A percentile compares a stretch with the other conserved stretches of the same genome.
phyloP scores from a whole-genome alignment of 2,113 vertebrate species.

The Gasterosteus nipponicus region DNA sequence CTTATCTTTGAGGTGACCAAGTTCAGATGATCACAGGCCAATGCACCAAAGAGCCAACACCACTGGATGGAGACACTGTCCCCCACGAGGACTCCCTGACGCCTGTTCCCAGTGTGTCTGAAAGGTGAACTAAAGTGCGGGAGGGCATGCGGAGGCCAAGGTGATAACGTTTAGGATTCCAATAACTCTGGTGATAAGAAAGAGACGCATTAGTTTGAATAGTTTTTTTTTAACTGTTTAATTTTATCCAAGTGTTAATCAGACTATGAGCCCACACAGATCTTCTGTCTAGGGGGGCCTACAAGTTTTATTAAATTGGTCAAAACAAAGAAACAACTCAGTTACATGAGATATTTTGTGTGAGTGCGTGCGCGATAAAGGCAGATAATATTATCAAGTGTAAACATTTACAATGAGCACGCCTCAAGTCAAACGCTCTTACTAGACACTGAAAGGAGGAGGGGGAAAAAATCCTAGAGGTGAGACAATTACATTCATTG shows the following conservation, averaged over 20 bases:
- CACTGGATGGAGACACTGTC: slow-evolving; percentile 44
- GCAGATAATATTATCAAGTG: slow-evolving; percentile 1
- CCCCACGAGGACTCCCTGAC: not conserved
- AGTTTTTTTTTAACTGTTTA: slow-evolving; percentile 6
- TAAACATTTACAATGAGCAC: slow-evolving; percentile 14
- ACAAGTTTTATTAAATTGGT: too few species aligned
- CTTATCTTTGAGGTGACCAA: not conserved
- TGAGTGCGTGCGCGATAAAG: not conserved
- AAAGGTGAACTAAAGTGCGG: slow-evolving; percentile 47
- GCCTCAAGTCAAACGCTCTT: not conserved
- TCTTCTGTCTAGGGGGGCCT: not conserved
- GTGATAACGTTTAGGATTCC: slow-evolving; percentile 44
- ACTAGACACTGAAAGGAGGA: not conserved
- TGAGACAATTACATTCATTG: not conserved
- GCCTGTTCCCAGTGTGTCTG: not conserved
- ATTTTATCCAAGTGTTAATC: slow-evolving; percentile 24
- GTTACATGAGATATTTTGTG: not conserved
- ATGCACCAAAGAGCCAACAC: not conserved
- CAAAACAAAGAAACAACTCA: not conserved
- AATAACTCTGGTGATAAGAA: slow-evolving; percentile 60
- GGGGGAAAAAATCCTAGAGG: not conserved
- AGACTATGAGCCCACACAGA: not conserved
- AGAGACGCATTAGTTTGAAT: slow-evolving; percentile 30
- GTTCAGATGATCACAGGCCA: not conserved
- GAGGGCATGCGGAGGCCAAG: slow-evolving; percentile 46